Conservation (phyloP, 2,797 vertebrate species). For the Ctenochaetus hawaiiensis region DNA sequence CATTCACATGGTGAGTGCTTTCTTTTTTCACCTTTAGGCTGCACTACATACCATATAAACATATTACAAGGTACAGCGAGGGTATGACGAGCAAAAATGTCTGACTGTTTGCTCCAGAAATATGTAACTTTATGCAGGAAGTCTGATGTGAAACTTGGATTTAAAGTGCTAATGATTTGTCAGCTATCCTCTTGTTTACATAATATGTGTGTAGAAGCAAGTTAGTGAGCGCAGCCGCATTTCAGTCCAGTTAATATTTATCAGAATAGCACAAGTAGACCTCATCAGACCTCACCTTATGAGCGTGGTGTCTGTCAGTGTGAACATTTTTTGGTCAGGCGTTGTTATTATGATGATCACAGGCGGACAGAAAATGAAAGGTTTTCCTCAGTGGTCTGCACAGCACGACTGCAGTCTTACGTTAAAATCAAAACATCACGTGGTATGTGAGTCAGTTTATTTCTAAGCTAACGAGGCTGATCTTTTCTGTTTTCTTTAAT, state of each 20-base stretch:
- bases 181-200: conserved; percentile 21
- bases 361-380: conserved; percentile 50
- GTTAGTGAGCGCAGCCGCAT: conserved; percentile 1
- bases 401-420: conserved; percentile 48
- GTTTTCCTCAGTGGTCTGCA: conserved; percentile 59
- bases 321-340: conserved; percentile 16
- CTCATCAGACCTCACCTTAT: conserved; percentile 35
- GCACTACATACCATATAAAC: conserved; percentile 59
- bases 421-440: conserved; percentile 66
- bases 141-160: conserved; percentile 16
- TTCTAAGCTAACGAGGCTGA: conserved; percentile 52
- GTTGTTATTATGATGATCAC: conserved; percentile 43
- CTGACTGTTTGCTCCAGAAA: conserved; percentile 33
- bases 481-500: conserved; percentile 21
- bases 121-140: conserved; percentile 11
- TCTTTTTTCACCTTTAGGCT: conserved; percentile 69
- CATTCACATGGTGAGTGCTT: conserved; percentile 84
- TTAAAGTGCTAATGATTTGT: conserved; percentile 13
- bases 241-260: conserved; percentile 18
- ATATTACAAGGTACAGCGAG: conserved; percentile 39
- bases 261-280: neutral
- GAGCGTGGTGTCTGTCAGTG: conserved; percentile 20
- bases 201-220: neutral
- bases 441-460: conserved; percentile 56
- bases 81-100: conserved; percentile 22